Conservation (phyloP, 2,888 invertebrate genomes). For the Andrena trimmerana region DNA sequence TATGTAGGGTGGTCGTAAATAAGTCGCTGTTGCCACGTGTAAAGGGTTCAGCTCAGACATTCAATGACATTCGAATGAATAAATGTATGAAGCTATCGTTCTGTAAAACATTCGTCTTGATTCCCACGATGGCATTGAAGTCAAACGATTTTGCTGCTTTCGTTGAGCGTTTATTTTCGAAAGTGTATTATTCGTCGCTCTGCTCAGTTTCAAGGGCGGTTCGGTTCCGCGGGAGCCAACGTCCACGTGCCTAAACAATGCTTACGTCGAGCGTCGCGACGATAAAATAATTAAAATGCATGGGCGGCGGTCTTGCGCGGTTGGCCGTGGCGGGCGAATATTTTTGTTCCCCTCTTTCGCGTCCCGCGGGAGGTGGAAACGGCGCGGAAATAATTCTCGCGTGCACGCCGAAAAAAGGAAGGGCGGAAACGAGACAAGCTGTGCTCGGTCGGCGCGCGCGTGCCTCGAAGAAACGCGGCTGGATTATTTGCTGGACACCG, state of each 20-base stretch:
- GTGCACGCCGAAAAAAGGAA: constrained; percentile 40
- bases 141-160: too few relatives aligned
- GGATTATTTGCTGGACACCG: constrained; percentile 55
- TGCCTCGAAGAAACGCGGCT: constrained; percentile 47
- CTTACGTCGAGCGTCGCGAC: not conserved
- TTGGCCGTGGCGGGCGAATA: constrained; percentile 27
- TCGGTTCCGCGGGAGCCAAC: not conserved
- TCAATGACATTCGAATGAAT: too few relatives aligned
- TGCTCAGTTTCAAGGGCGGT: not conserved
- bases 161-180: too few relatives aligned
- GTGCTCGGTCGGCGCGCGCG: constrained; percentile 24
- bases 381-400: constrained; percentile 57
- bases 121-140: too few relatives aligned
- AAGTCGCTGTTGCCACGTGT: too few relatives aligned
- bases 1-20: too few relatives aligned
- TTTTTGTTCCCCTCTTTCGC: constrained; percentile 9
- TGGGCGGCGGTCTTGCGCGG: constrained; percentile 30
- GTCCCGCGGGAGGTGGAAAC: constrained; percentile 33
- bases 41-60: too few relatives aligned
- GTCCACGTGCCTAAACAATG: not conserved
- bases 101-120: too few relatives aligned
- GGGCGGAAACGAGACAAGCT: constrained; percentile 39
- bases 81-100: too few relatives aligned
- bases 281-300: constrained; percentile 52
- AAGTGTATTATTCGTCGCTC: too few relatives aligned